Base-by-base conservation (phyloP, 2,888 invertebrate species). In the Eupithecia insigniata region DNA sequence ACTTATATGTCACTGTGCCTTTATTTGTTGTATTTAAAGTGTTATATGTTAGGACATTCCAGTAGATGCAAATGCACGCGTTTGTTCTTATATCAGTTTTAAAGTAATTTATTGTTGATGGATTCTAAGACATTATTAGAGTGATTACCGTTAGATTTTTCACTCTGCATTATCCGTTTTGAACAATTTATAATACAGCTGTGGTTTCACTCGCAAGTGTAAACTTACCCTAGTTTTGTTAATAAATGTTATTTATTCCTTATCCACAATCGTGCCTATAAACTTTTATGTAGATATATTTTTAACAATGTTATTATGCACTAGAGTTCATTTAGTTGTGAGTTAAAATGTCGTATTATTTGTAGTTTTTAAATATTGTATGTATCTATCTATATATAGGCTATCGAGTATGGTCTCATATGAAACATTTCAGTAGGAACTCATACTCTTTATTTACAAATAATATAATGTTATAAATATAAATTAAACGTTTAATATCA, bases 381-480 rank as follows among this genome's bases (percentile, higher is more conserved):
- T 88, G 85, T 91, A 89, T 88, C 82, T 89, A 67, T 72, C 64
- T 69, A 85, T 87, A 61, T n/a, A 28, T 87, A 87, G 90, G 89
- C 86, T 90, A 88, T 87, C 87, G 89, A 90, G 92, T 91, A 91
- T 90, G 91, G 90, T 91, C 90, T 90, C 89, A 88, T 90, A 90
- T 85, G 85, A 89, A 68, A 88, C 87, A 89, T 88, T 86, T 89
- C 87, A 89, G 83, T 93, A 93, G 91, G 90, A 93, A 92, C 91
- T 62, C 61, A 62, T 62, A 32, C 61, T 91, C 90, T 93, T 92
- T 94, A 94, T 94, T 94, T 94, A 94, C 93, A 94, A 86, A 93
- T 93, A 94, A 94, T 93, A 94, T 93, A 93, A 94, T 94, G 94
- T 94, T 94, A 94, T 87, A 90, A 90, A 92, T 92, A 93, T 90